These are phyloP conservation scores for Oreotrochilus melanogaster DNA, from an alignment of 2,113 vertebrate genomes.

Conservation along the genomic window DNA sequence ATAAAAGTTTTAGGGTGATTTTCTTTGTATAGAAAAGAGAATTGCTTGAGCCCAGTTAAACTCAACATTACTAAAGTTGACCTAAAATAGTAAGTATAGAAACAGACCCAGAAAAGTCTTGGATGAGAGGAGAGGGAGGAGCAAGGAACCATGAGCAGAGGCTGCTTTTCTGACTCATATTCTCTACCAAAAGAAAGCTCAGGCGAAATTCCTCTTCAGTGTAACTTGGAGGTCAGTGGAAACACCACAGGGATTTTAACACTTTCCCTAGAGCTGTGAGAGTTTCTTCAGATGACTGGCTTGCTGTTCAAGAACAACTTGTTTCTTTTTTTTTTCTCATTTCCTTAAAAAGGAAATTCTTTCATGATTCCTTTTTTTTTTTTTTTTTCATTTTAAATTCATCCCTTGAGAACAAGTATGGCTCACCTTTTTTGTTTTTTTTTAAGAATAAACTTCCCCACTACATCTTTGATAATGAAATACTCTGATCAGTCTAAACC, in stretches of 20 bases:
- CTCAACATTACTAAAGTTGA: neutral
- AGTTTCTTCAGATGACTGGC: neutral
- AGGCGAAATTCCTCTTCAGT: conserved; percentile 45
- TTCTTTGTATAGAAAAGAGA: neutral
- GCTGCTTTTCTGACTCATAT: conserved; percentile 5
- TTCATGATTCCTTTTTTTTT: neutral
- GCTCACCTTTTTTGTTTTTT: neutral
- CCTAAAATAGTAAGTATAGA: conserved; percentile 32
- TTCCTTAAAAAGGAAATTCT: neutral
- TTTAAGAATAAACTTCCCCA: neutral
- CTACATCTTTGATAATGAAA: neutral
- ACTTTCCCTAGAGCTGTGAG: neutral
- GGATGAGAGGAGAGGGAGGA: conserved; percentile 12
- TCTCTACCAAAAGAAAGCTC: neutral
- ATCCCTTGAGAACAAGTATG: neutral
- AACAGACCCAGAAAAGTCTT: neutral
- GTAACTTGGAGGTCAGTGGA: conserved; percentile 29
- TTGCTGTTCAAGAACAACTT: neutral
- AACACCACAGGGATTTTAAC: conserved; percentile 36
- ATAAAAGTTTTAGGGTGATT: neutral
- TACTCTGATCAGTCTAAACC: neutral
- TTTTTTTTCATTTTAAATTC: neutral
- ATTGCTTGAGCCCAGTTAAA: conserved; percentile 11
- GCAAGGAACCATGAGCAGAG: neutral
- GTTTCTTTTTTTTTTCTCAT: neutral